phyloP scores from a whole-genome alignment of 2,888 invertebrate species.

The Brachyptera risi region DNA sequence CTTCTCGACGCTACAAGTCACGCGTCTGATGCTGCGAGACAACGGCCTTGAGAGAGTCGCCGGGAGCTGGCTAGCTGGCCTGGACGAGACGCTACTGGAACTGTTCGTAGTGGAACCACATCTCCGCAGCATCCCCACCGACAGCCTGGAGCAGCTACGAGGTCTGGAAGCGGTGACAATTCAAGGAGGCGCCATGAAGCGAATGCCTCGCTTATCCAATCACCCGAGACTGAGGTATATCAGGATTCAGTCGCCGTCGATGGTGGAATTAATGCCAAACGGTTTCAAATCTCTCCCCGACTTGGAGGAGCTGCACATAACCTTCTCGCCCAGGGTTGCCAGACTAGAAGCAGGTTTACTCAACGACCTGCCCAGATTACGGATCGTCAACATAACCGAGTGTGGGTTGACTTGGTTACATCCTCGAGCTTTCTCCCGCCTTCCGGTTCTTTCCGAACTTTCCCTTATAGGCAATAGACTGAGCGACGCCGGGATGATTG shows the following conservation, averaged over 20 bases:
- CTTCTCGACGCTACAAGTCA: slow-evolving; percentile 69
- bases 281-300: slow-evolving; percentile 67
- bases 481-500: slow-evolving; percentile 75
- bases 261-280: slow-evolving; percentile 61
- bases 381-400: slow-evolving; percentile 67
- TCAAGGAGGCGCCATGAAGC: slow-evolving; percentile 69
- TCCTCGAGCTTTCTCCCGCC: slow-evolving; percentile 65
- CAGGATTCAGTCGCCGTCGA: slow-evolving; percentile 57
- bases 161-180: slow-evolving; percentile 79
- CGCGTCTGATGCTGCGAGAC: slow-evolving; percentile 76
- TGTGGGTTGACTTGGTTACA: slow-evolving; percentile 76
- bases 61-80: slow-evolving; percentile 72
- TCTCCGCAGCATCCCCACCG: slow-evolving; percentile 70
- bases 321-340: slow-evolving; percentile 58
- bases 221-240: slow-evolving; percentile 68
- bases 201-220: slow-evolving; percentile 68
- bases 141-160: slow-evolving; percentile 68
- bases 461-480: slow-evolving; percentile 69
- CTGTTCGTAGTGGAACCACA: slow-evolving; percentile 82
- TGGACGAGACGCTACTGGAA: slow-evolving; percentile 74
- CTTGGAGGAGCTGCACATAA: slow-evolving; percentile 69
- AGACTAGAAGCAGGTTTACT: slow-evolving; percentile 70
- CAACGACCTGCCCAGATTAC: slow-evolving; percentile 62
- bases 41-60: slow-evolving; percentile 79
- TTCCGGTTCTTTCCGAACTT: slow-evolving; percentile 67